Evolutionary conservation across 2,113 vertebrate genomes (phyloP).

Genomic region (Malurus melanocephalus): DNA sequence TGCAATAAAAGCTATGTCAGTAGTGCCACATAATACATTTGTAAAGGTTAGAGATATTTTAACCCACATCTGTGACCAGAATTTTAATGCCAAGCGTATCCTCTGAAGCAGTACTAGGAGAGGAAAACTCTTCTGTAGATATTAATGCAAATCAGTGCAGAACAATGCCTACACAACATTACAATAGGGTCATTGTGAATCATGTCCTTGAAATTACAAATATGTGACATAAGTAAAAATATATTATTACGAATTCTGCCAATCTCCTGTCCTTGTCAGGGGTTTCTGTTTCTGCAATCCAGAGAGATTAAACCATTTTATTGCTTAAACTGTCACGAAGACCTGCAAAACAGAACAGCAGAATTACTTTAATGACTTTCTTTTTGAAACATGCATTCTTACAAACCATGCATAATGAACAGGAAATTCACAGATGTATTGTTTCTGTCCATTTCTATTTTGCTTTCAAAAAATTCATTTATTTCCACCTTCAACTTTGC

Average conservation of each 20-base stretch:
- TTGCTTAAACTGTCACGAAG: constrained; percentile 65
- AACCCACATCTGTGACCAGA: constrained; percentile 72
- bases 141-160: constrained; percentile 65
- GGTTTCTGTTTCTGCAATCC: constrained; percentile 55
- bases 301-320: constrained; percentile 66
- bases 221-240: constrained; percentile 70
- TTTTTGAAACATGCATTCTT: constrained; percentile 64
- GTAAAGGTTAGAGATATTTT: constrained; percentile 76
- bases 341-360: constrained; percentile 50
- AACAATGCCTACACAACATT: constrained; percentile 45
- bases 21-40: constrained; percentile 73
- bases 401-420: constrained; percentile 55
- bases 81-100: constrained; percentile 64
- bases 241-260: constrained; percentile 65
- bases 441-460: constrained; percentile 42
- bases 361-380: constrained; percentile 65
- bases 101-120: constrained; percentile 51
- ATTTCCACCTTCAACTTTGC: constrained; percentile 2
- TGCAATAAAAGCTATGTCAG: constrained; percentile 73
- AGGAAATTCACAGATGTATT: constrained; percentile 54
- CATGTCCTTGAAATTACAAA: constrained; percentile 72
- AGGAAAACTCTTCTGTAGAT: constrained; percentile 49
- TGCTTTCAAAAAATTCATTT: constrained; percentile 13
- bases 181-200: constrained; percentile 60
- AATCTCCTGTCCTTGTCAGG: constrained; percentile 64